phyloP scores from a whole-genome alignment of 2,113 vertebrate genomes.

The Danio rerio region DNA sequence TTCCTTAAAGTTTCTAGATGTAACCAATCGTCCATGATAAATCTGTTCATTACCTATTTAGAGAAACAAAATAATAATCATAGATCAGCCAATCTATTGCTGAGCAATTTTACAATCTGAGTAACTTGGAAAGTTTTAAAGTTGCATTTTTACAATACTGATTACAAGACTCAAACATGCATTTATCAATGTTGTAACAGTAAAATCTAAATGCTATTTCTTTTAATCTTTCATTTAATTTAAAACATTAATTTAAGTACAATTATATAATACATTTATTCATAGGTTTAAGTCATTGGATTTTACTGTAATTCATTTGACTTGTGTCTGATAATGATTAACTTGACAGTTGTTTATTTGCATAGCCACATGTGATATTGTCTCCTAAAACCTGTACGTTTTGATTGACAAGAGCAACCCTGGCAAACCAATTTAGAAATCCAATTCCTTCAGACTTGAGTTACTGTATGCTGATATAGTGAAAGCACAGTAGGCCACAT shows the following conservation, averaged over 20 bases:
- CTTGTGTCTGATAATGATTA: neutral
- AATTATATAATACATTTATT: too few relatives aligned
- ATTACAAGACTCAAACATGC: neutral
- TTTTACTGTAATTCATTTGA: neutral
- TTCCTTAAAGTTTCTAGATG: neutral
- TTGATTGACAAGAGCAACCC: neutral
- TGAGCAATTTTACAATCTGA: neutral
- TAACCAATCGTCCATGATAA: neutral
- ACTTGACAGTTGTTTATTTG: neutral
- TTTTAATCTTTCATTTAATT: neutral
- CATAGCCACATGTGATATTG: neutral
- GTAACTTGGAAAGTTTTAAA: neutral
- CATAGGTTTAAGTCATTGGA: too few relatives aligned
- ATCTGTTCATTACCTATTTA: too few relatives aligned
- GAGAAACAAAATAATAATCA: too few relatives aligned
- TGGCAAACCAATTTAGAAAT: neutral
- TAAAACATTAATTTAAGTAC: neutral
- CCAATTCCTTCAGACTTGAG: constrained; percentile 59
- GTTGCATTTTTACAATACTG: neutral
- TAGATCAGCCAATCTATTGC: too few relatives aligned
- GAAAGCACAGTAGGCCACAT: too few relatives aligned
- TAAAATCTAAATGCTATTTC: neutral
- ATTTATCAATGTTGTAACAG: neutral
- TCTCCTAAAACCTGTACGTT: neutral
- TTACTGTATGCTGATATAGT: too few relatives aligned